Conservation (phyloP, 2,113 vertebrate genomes). For the Cyrtonyx montezumae region DNA sequence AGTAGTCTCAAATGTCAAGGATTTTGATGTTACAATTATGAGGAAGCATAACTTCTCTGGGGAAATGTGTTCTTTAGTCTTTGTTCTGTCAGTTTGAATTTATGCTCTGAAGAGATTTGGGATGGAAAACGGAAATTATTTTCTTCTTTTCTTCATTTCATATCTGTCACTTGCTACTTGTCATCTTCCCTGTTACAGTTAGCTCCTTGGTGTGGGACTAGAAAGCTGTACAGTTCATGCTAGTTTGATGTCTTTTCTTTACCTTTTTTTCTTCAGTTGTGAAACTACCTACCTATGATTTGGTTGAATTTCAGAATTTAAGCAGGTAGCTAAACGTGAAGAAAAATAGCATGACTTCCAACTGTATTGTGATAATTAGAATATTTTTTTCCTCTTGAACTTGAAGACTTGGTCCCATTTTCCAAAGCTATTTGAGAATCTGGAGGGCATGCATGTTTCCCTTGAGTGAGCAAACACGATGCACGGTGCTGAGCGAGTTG, state of each 20-base stretch:
- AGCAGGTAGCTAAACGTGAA: background rate
- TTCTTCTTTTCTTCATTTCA: slow-evolving; percentile 27
- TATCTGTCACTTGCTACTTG: background rate
- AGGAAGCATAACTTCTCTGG: background rate
- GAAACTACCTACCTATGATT: background rate
- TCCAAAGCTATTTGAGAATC: background rate
- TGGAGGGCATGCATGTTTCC: fast-evolving
- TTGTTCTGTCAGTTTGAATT: slow-evolving; percentile 29
- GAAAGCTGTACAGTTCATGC: background rate
- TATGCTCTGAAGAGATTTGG: background rate
- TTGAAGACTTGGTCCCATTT: fast-evolving
- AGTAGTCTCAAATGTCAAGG: background rate
- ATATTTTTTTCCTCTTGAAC: background rate
- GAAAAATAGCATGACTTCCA: background rate
- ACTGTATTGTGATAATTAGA: background rate
- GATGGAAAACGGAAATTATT: background rate
- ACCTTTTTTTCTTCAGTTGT: background rate
- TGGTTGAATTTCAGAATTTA: background rate
- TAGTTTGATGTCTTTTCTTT: background rate
- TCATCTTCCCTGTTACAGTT: background rate
- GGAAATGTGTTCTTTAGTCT: slow-evolving; percentile 18
- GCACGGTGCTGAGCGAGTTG: fast-evolving
- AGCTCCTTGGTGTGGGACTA: background rate
- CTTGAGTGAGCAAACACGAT: background rate
- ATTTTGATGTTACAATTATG: slow-evolving; percentile 45